A percentile compares a stretch with the other conserved stretches of the same genome.
These are phyloP conservation scores for Andrena fulva DNA, from an alignment of 2,888 invertebrate genomes.

Conservation along the genomic window DNA sequence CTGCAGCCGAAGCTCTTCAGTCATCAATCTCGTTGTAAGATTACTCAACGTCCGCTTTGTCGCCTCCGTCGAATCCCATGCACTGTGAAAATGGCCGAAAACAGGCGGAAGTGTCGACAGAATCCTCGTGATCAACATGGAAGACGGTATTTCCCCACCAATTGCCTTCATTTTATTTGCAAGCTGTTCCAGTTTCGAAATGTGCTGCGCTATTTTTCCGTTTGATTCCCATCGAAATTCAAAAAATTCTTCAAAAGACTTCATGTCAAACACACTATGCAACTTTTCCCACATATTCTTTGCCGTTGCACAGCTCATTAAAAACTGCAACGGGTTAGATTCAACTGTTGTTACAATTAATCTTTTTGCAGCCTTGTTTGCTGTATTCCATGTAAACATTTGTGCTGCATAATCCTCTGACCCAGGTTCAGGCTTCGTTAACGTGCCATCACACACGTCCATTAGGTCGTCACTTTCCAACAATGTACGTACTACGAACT, in stretches of 20 bases:
- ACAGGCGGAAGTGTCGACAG: constrained; percentile 28
- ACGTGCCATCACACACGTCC: background rate
- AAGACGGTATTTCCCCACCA: constrained; percentile 54
- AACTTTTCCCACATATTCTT: background rate
- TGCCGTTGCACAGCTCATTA: background rate
- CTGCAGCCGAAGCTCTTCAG: constrained; percentile 10
- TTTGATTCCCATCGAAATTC: constrained; percentile 48
- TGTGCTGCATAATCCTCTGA: background rate
- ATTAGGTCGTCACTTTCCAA: background rate
- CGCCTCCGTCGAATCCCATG: constrained; percentile 50
- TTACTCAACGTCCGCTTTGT: constrained; percentile 41
- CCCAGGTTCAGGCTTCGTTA: background rate
- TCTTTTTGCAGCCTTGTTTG: background rate
- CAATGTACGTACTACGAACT: background rate
- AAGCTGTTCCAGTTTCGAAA: constrained; percentile 62
- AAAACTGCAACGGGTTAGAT: background rate
- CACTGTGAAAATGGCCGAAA: constrained; percentile 58
- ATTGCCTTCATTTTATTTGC: constrained; percentile 57
- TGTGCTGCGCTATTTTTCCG: constrained; percentile 38
- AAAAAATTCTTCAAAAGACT: constrained; percentile 65
- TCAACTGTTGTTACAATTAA: background rate
- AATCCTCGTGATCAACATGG: constrained; percentile 63
- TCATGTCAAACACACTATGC: background rate
- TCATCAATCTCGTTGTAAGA: constrained; percentile 28
- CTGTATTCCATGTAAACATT: background rate